phyloP scores from a whole-genome alignment of 2,888 invertebrate genomes.

The Nemotelus nigrinus region DNA sequence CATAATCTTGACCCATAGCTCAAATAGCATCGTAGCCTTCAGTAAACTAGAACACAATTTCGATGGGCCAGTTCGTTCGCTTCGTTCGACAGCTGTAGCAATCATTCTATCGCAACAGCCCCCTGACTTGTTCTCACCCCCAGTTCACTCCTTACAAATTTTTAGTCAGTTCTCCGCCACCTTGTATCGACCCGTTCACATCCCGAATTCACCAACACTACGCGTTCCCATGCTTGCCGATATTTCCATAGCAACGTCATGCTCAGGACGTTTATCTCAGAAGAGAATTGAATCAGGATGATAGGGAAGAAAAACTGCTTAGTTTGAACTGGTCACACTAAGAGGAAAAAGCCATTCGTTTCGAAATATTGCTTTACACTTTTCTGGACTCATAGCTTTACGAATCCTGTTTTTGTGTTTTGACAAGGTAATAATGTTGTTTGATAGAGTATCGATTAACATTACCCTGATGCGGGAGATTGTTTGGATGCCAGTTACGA shows the following conservation, averaged over 20 bases:
- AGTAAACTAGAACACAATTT: constrained; percentile 35
- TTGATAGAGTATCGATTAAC: constrained; percentile 39
- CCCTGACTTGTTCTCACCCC: background rate
- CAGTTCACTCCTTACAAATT: background rate
- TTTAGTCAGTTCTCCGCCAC: background rate
- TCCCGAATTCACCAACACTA: constrained; percentile 23
- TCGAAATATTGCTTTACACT: background rate
- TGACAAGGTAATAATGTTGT: constrained; percentile 19
- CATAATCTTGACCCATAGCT: constrained; percentile 37
- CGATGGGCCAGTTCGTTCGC: constrained; percentile 29
- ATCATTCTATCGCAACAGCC: background rate
- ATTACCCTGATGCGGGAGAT: background rate
- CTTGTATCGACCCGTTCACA: background rate
- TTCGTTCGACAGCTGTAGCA: constrained; percentile 25
- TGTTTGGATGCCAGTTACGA: constrained; percentile 46
- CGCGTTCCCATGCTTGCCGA: background rate
- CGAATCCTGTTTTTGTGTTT: background rate
- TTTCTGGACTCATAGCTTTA: constrained; percentile 11
- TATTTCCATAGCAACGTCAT: constrained; percentile 39
- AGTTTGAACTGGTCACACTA: background rate
- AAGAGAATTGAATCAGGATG: background rate
- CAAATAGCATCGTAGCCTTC: constrained; percentile 18
- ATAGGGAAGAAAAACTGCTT: background rate
- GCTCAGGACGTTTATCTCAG: constrained; percentile 14
- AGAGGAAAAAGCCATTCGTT: constrained; percentile 10